These are phyloP conservation scores for Drosophila tanythrix DNA, from an alignment of 2,888 invertebrate genomes.

Conservation along the genomic window DNA sequence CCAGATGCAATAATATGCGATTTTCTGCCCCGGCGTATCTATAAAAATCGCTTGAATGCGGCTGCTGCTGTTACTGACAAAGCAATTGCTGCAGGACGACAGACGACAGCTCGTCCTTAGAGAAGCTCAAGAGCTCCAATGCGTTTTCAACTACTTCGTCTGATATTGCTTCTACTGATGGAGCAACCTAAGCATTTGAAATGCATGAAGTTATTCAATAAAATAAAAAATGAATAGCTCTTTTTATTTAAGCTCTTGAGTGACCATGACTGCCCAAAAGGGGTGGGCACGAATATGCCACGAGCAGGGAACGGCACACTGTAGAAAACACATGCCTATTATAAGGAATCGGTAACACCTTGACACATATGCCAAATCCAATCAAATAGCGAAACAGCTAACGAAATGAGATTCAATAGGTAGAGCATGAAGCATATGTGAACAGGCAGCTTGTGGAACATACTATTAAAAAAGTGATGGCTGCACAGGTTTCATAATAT, in stretches of 20 bases:
- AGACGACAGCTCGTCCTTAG: conserved; percentile 44
- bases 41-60: conserved; percentile 64
- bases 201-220: conserved; percentile 77
- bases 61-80: conserved; percentile 48
- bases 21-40: conserved; percentile 68
- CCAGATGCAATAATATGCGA: conserved; percentile 75
- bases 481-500: not conserved
- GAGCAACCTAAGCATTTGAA: conserved; percentile 59
- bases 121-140: conserved; percentile 38
- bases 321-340: not conserved
- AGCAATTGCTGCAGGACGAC: conserved; percentile 63
- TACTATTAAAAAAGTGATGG: not conserved
- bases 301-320: conserved; percentile 6
- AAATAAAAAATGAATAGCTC: conserved; percentile 75
- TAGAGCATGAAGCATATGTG: not conserved
- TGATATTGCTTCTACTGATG: conserved; percentile 4
- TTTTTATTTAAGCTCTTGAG: conserved; percentile 41
- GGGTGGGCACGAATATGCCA: not conserved
- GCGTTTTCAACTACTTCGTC: conserved; percentile 12
- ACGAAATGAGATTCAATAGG: conserved; percentile 8
- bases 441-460: not conserved
- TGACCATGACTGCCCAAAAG: conserved; percentile 25
- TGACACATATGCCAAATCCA: conserved; percentile 20
- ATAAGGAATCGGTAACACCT: conserved; percentile 1
- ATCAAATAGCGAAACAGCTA: conserved; percentile 25